Evolutionary conservation across 2,888 invertebrate species (phyloP), one percentile per base, ranked within the genome.

Genomic region (Amblyteles armatorius): DNA sequence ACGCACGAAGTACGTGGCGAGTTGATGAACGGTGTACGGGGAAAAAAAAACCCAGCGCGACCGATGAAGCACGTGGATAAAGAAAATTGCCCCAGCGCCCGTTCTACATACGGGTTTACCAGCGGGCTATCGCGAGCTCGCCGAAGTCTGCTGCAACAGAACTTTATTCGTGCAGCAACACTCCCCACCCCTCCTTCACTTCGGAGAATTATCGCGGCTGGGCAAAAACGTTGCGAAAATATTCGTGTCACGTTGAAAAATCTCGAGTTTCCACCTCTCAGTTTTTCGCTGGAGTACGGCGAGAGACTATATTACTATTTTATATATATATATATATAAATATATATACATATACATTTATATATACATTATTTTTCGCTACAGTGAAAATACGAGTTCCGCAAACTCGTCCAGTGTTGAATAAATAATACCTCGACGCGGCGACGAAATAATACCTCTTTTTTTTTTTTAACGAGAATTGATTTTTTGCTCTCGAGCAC

Each of bases 31-130:
- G 80, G 60, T 52, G 69, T 77, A 57, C 55, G 63, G 82, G 74
- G 26, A 52, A 69, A 78, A 79, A 29, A 73, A 84, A 9, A 9
- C 9, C 9, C 19, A 55, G 55, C 55, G 82, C 65, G 57, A 76
- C 71, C 80, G 74, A 82, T 80, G 72, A 85, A 84, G 68, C 67
- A 71, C 69, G 29, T 71, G 52, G 85, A 85, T 83, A 81, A 81
- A 83, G 76, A 85, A 80, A 83, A 83, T 81, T 83, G 63, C 83
- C 76, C 81, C 68, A 33, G 73, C 65, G 73, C 16, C 65, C 60
- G 63, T 48, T 63, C 60, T 36, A 63, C 71, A 57, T 36, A 50
- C 33, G 65, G 16, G 13, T 50, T 50, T 29, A 13, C 29, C 60
- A 50, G 48, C 48, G 33, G 77, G 36, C 68, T 29, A 22, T 57